Percentiles rank a stretch among this genome's conserved stretches.
These are phyloP conservation scores for Mesopsocus fuscifrons DNA, from an alignment of 2,888 invertebrate genomes.

Conservation along the genomic window DNA sequence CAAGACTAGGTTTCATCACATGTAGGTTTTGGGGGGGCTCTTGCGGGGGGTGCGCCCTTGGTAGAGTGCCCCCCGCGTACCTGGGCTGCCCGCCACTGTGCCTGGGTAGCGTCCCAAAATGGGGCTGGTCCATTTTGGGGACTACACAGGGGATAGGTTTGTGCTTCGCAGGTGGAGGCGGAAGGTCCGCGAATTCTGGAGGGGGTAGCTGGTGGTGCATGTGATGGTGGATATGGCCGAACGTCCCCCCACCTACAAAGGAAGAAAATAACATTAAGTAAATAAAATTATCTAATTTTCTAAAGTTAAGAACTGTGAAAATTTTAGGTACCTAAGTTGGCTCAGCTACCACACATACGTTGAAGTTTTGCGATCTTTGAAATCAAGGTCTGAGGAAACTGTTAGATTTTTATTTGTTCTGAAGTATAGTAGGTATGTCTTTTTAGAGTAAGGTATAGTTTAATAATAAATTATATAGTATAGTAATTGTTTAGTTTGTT, in stretches of 20 bases:
- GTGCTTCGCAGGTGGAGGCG: conserved; percentile 55
- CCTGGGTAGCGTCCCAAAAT: conserved; percentile 9
- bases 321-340: no score
- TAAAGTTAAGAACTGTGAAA: no score
- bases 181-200: conserved; percentile 66
- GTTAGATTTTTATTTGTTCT: no score
- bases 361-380: no score
- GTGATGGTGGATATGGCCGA: conserved; percentile 56
- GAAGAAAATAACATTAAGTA: no score
- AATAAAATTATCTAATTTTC: no score
- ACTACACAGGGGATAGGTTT: conserved; percentile 26
- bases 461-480: no score
- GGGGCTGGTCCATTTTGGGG: conserved; percentile 5
- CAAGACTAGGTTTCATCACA: conserved; percentile 7
- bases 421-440: no score
- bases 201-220: conserved; percentile 62
- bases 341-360: no score
- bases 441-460: no score
- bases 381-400: no score
- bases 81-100: conserved; percentile 1
- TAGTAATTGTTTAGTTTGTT: no score
- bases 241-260: conserved; percentile 37
- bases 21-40: conserved; percentile 8
- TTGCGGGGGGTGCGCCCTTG: conserved; percentile 7
- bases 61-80: conserved; percentile 4